Conservation (phyloP, 2,113 vertebrate genomes). For the Oxyruncus cristatus region DNA sequence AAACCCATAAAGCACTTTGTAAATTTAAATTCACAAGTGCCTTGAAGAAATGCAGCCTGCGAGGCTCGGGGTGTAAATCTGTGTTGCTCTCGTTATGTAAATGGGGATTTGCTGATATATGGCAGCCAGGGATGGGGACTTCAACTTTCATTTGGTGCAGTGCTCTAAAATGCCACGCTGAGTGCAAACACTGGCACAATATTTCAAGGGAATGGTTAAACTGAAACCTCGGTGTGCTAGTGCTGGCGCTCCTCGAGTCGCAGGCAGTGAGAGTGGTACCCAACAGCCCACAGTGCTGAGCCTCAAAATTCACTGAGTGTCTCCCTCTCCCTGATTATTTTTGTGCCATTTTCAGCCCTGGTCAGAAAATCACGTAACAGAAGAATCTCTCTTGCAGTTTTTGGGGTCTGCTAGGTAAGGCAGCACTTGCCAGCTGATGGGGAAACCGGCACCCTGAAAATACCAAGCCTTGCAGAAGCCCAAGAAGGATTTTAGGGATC, state of each 20-base stretch:
- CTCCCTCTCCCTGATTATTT: neutral
- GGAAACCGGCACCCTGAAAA: neutral
- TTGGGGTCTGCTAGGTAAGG: neutral
- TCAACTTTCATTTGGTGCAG: neutral
- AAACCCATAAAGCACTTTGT: neutral
- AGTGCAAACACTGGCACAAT: neutral
- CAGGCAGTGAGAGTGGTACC: neutral
- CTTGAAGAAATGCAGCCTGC: neutral
- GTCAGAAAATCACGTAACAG: rapidly evolving
- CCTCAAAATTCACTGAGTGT: neutral
- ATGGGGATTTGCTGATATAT: neutral
- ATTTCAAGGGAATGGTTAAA: neutral
- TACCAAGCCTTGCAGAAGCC: neutral
- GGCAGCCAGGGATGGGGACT: neutral
- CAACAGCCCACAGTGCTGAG: neutral
- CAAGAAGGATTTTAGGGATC: neutral
- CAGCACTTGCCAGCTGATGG: rapidly evolving
- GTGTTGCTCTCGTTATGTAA: neutral
- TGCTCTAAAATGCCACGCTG: neutral
- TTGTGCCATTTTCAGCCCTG: neutral
- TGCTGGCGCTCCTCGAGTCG: rapidly evolving
- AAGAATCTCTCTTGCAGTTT: neutral
- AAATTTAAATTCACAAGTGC: neutral
- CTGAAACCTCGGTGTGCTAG: neutral
- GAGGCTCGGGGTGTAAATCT: conserved; percentile 20